Conservation (phyloP, 1,140 invertebrate species). For the Telenomus remus region DNA sequence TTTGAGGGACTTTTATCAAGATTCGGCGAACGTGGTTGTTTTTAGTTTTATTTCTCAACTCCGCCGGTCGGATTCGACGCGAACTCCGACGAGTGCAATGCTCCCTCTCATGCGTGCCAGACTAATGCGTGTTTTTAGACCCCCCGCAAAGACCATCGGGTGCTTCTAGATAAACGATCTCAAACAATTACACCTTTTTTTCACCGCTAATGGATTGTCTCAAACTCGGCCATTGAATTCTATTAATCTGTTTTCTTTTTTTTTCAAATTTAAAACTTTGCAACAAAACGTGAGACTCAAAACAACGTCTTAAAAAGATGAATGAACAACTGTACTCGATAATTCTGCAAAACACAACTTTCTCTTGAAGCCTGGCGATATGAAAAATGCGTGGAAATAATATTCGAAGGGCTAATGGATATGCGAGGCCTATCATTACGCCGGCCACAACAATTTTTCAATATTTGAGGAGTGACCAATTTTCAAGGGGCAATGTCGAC, state of each 20-base stretch:
- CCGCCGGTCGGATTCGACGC: slow-evolving; percentile 29
- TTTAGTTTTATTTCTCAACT: slow-evolving; percentile 38
- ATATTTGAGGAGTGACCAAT: slow-evolving; percentile 37
- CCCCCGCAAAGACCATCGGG: slow-evolving; percentile 39
- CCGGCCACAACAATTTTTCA: slow-evolving; percentile 24
- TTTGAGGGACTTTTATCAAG: slow-evolving; percentile 8
- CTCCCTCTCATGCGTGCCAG: slow-evolving; percentile 47
- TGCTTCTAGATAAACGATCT: slow-evolving; percentile 24
- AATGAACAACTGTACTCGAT: too few relatives aligned
- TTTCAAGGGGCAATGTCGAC: slow-evolving; percentile 46
- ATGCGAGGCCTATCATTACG: slow-evolving; percentile 16
- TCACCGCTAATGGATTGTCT: slow-evolving; percentile 29
- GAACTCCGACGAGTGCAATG: slow-evolving; percentile 51
- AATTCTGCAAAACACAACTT: too few relatives aligned
- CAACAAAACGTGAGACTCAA: too few relatives aligned
- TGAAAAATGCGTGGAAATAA: not conserved
- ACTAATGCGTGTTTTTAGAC: slow-evolving; percentile 52
- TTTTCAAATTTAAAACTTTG: not conserved
- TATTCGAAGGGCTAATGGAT: slow-evolving; percentile 10
- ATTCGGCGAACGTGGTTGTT: slow-evolving; percentile 23
- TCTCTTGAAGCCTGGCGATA: not conserved
- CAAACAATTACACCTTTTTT: slow-evolving; percentile 23
- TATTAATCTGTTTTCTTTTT: slow-evolving; percentile 3
- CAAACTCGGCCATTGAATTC: not conserved
- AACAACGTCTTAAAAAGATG: too few relatives aligned